Evolutionary conservation across 2,888 invertebrate species (phyloP).

Genomic region (Ormyrus thymus): DNA sequence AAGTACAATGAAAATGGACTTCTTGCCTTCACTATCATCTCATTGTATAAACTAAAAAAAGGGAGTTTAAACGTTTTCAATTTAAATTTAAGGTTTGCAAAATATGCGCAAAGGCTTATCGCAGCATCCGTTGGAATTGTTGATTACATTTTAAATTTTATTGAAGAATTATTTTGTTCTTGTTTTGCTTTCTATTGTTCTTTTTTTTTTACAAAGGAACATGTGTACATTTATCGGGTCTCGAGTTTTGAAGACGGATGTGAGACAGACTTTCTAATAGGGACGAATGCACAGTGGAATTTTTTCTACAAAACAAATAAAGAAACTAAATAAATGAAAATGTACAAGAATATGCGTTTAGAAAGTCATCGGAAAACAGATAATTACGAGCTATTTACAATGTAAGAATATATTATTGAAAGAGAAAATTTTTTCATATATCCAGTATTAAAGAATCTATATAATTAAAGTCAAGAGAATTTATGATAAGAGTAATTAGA

Average conservation of each 20-base stretch:
- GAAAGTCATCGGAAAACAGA: slow-evolving; percentile 35
- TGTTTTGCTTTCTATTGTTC: not conserved
- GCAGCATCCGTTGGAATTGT: slow-evolving; percentile 11
- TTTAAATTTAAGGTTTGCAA: slow-evolving; percentile 19
- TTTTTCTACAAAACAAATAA: slow-evolving; percentile 45
- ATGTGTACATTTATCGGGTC: slow-evolving; percentile 32
- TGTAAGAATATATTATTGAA: slow-evolving; percentile 44
- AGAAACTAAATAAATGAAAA: slow-evolving; percentile 25
- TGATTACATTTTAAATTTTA: not conserved
- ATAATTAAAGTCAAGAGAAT: slow-evolving; percentile 17
- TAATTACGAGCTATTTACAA: slow-evolving; percentile 23
- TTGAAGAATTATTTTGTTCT: not conserved
- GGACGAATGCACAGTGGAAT: slow-evolving; percentile 45
- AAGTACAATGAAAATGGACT: not conserved
- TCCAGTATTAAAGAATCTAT: slow-evolving; percentile 27
- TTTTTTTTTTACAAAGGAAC: slow-evolving; percentile 22
- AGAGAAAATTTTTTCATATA: slow-evolving; percentile 43
- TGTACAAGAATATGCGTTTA: slow-evolving; percentile 42
- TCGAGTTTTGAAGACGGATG: slow-evolving; percentile 12
- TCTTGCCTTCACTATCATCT: slow-evolving; percentile 8
- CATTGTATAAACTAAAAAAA: slow-evolving; percentile 21
- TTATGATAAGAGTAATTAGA: not conserved
- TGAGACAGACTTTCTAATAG: slow-evolving; percentile 33
- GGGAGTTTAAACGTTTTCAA: slow-evolving; percentile 18
- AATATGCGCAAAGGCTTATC: slow-evolving; percentile 27